Evolutionary conservation across 2,797 vertebrate genomes (phyloP), one percentile per base, ranked within the genome.

Genomic region (Propithecus perrieri): DNA sequence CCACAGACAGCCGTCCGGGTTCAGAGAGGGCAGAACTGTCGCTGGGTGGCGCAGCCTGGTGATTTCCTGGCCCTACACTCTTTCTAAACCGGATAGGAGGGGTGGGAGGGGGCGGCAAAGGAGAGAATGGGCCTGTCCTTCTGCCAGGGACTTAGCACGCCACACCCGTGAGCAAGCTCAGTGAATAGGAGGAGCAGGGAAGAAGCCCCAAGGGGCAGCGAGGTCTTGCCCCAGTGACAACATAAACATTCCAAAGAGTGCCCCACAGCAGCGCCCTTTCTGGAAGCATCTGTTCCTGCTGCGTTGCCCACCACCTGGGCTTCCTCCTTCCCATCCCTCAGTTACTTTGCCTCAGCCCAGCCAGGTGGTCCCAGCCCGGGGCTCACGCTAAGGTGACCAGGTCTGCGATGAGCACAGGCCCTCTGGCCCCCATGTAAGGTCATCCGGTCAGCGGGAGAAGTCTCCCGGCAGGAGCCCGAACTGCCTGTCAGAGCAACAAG

Each of bases 1-100:
- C 72, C 95, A 92, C 43, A 79, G 80, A 88, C 33, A 20, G 41
- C 50, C 17, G 55, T 72, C 57, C 65, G 20, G 2, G 33, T 92
- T 83, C 67, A 88, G n/a, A 63, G 50, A 7, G n/a, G 76, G 38
- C 33, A 71, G 74, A 41, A 69, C 18, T 5, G 59, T 41, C 2
- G 13, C 59, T 17, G 48, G 22, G 10, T 83, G n/a, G 46, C 9
- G 5, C 35, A 1, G 20, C 41, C 33, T 20, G 38, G 26, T 1
- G 18, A 41, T 10, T 57, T 65, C 53, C 76, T 55, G 15, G 9
- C 10, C 50, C 26, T 75, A 14, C 0, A 10, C 2, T 65, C 28
- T 85, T 57, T 61, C 63, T 50, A 30, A 46, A 91, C 9, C 55
- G 59, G 18, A n/a, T 53, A 35, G 43, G 33, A 63, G 26, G 43